phyloP scores from a whole-genome alignment of 2,888 invertebrate genomes.

The Scotopteryx bipunctaria region DNA sequence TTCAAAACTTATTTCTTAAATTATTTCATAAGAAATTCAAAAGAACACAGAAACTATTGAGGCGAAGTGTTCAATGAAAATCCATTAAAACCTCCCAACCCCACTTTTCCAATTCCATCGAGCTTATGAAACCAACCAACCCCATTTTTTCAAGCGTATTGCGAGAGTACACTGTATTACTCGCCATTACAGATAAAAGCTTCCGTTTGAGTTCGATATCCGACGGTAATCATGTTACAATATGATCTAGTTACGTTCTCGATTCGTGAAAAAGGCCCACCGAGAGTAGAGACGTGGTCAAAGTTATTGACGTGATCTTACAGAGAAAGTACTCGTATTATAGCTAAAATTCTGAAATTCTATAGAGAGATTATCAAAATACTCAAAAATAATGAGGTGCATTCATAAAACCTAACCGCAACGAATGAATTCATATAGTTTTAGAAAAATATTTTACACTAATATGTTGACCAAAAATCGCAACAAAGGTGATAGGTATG shows the following conservation, averaged over 20 bases:
- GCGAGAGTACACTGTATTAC: slow-evolving; percentile 52
- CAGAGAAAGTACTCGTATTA: no score
- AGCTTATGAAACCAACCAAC: slow-evolving; percentile 4
- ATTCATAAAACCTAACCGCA: background rate
- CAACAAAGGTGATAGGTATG: background rate
- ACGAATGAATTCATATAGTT: background rate
- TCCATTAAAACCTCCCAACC: background rate
- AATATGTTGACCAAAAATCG: no score
- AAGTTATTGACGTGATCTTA: slow-evolving; percentile 6
- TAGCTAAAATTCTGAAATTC: background rate
- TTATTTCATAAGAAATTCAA: no score
- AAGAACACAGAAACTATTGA: no score
- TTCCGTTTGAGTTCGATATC: slow-evolving; percentile 55
- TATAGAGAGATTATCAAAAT: background rate
- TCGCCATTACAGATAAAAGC: slow-evolving; percentile 73
- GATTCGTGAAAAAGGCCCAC: slow-evolving; percentile 57
- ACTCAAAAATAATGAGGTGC: background rate
- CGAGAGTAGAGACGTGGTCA: slow-evolving; percentile 37
- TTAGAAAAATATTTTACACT: no score
- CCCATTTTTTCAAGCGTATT: slow-evolving; percentile 18
- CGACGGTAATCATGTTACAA: slow-evolving; percentile 70
- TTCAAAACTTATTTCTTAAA: no score
- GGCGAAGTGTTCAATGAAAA: background rate
- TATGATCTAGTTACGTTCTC: slow-evolving; percentile 73
- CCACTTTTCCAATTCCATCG: slow-evolving; percentile 4